Evolutionary conservation across 2,888 invertebrate genomes (phyloP), one percentile per base, ranked within the genome.

Genomic region (Stegophylla sp.): DNA sequence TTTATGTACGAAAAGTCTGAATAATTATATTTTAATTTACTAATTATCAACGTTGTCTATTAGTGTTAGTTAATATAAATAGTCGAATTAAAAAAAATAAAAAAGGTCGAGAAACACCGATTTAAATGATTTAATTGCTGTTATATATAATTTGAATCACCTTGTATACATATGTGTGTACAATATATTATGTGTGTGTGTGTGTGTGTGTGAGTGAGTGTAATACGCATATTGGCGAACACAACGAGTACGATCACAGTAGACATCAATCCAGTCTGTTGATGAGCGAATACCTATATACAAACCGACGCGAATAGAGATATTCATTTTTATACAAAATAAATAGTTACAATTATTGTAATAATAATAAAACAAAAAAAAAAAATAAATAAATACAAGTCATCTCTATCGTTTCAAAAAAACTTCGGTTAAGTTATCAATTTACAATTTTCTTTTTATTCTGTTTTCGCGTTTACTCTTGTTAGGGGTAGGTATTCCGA

Each of bases 251-350:
- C 77, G 67, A 77, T 77, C 77, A 69, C 77, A 69, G 77, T 77
- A 77, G 77, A 77, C 69, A n/a, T n/a, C n/a, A 34, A 53, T 69
- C 59, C 69, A 77, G 77, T 69, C 69, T 69, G 79, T 79, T 69
- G 79, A 79, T 69, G 79, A 79, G 79, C 79, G 79, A 79, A 59
- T 71, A 61, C 45, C 76, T 67, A 23, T 64, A 28, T 45, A 67
- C 53, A 28, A 56, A 67, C 53, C 20, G 56, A 12, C 43, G 56
- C n/a, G 45, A 45, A 66, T 41, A 64, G 76, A 64, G 76, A 66
- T 76, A 76, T 66, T 53, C 76, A 66, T 53, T 51, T n/a, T 34
- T 64, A 53, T 43, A 66, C 34, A 53, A 43, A 66, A 7, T 67
- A 10, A 66, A 76, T 53, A 51, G 17, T 41, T 64, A 41, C n/a